Conservation (phyloP, 2,888 invertebrate genomes). For the Pantelozetes paolii region DNA sequence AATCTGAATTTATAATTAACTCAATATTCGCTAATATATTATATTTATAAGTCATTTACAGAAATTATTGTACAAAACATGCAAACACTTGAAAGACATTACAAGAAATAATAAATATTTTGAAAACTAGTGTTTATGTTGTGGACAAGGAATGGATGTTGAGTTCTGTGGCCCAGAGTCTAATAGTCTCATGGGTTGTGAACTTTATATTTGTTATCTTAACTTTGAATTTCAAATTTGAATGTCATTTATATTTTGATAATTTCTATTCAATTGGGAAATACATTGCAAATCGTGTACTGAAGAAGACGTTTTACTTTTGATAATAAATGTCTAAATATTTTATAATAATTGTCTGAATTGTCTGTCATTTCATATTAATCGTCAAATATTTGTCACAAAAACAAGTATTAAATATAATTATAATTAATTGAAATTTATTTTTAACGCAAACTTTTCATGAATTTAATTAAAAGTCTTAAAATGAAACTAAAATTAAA, state of each 20-base stretch:
- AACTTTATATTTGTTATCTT: conserved; percentile 17
- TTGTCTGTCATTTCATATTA: no score
- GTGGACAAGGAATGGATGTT: no score
- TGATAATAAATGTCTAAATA: no score
- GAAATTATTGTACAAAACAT: background rate
- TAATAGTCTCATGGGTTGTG: background rate
- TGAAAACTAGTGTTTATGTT: background rate
- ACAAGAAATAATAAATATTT: background rate
- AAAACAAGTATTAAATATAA: no score
- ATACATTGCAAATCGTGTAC: background rate
- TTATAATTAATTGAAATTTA: background rate
- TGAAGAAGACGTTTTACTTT: background rate
- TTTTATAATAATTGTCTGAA: no score
- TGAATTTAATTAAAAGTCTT: background rate
- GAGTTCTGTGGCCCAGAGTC: background rate
- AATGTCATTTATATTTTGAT: background rate
- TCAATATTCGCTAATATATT: no score
- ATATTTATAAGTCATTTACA: background rate
- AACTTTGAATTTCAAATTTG: background rate
- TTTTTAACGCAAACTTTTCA: background rate
- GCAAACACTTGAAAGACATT: background rate
- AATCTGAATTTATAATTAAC: conserved; percentile 6
- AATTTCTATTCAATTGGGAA: background rate
- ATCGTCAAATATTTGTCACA: no score
- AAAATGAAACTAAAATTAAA: background rate